Percentiles rank a stretch among this genome's conserved stretches.
phyloP scores from a whole-genome alignment of 2,113 vertebrate genomes.

The Sebastes schlegelii region DNA sequence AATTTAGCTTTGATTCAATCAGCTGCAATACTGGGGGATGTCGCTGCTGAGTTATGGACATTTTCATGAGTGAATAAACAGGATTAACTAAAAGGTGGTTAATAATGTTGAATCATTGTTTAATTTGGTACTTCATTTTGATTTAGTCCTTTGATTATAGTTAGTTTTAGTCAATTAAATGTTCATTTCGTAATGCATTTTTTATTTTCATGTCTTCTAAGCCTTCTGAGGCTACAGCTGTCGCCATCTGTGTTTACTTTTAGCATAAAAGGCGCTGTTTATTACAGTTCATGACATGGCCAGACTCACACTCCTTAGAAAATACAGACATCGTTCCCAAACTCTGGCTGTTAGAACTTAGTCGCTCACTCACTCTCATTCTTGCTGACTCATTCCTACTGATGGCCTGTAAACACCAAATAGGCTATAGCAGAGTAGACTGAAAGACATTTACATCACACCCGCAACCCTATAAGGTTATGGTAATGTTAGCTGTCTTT shows the following conservation, averaged over 20 bases:
- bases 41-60: conserved; percentile 33
- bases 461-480: not conserved
- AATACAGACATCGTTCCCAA: not conserved
- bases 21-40: not conserved
- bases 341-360: not conserved
- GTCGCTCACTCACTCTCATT: not conserved
- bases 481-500: not conserved
- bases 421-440: not conserved
- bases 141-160: not conserved
- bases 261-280: not conserved
- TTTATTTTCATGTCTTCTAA: not conserved
- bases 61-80: not conserved
- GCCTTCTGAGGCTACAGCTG: not conserved
- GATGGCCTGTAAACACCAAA: conserved; percentile 1
- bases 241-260: no score
- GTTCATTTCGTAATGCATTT: not conserved
- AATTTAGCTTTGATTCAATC: conserved; percentile 67
- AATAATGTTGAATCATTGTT: conserved; percentile 5
- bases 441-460: not conserved
- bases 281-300: not conserved
- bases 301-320: not conserved
- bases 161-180: not conserved
- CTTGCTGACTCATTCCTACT: not conserved
- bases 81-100: not conserved
- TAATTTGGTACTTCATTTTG: not conserved